phyloP scores from a whole-genome alignment of 2,113 vertebrate species.

The Nothoprocta pentlandii region DNA sequence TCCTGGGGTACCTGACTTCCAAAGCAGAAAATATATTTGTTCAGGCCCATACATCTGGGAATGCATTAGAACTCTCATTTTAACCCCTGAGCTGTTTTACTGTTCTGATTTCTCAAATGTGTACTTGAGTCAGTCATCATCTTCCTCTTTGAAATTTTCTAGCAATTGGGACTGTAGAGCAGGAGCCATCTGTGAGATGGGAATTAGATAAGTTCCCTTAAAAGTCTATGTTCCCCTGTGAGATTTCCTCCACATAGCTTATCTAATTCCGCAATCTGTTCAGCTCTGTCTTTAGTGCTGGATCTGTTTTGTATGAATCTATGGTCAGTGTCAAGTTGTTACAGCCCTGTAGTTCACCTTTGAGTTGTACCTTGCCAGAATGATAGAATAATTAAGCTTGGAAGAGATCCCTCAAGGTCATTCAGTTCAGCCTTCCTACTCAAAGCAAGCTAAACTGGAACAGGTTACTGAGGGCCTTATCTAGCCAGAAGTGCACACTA shows the following conservation, averaged over 20 bases:
- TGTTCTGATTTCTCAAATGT: background rate
- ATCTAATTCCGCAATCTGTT: background rate
- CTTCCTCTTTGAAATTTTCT: background rate
- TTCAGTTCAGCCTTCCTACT: background rate
- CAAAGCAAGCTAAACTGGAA: background rate
- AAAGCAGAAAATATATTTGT: background rate
- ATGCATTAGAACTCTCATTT: background rate
- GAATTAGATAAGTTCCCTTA: background rate
- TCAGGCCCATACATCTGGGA: background rate
- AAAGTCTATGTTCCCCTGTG: background rate
- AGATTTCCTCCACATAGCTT: background rate
- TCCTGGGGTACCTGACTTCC: background rate
- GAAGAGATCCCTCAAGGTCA: too few relatives aligned
- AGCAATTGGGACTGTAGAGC: background rate
- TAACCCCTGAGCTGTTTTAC: background rate
- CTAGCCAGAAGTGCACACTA: background rate
- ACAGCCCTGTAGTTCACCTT: background rate
- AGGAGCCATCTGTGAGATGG: too few relatives aligned
- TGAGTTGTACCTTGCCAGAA: background rate
- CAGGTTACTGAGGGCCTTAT: background rate
- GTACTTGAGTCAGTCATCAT: background rate
- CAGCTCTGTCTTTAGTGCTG: background rate
- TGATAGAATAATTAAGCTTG: background rate
- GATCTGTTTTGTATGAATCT: background rate
- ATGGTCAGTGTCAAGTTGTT: background rate